Conservation (phyloP, 2,797 vertebrate genomes). For the Liasis olivaceus region DNA sequence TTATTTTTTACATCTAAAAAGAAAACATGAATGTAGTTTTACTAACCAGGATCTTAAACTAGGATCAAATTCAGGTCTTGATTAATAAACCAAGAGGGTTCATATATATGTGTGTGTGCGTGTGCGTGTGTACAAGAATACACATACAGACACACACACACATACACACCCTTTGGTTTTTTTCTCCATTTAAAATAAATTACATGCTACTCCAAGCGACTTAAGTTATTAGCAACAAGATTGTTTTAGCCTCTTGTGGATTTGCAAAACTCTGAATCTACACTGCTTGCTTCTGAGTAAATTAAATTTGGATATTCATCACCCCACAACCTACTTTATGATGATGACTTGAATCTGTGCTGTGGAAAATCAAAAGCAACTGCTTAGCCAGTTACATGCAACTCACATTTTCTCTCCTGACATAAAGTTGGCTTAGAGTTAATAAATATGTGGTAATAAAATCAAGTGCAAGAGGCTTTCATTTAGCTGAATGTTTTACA, state of each 20-base stretch:
- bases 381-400: neutral
- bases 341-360: neutral
- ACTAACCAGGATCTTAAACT: neutral
- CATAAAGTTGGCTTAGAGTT: conserved; percentile 12
- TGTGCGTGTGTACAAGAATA: too few species aligned
- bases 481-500: conserved; percentile 14
- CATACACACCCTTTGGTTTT: neutral
- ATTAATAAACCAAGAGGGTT: neutral
- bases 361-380: conserved; percentile 1
- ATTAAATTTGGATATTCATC: neutral
- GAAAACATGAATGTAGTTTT: neutral
- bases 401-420: conserved; percentile 10
- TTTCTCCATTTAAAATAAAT: neutral
- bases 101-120: too few species aligned
- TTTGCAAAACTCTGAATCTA: neutral
- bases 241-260: neutral
- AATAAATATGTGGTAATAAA: conserved; percentile 25
- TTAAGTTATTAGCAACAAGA: neutral
- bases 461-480: conserved; percentile 3
- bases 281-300: neutral
- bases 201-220: neutral
- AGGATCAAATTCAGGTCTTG: neutral
- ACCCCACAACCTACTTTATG: neutral
- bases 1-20: neutral
- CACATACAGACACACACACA: too few species aligned